Evolutionary conservation across 2,113 vertebrate genomes (phyloP), one percentile per base, ranked within the genome.

Genomic region (Anolis carolinensis): DNA sequence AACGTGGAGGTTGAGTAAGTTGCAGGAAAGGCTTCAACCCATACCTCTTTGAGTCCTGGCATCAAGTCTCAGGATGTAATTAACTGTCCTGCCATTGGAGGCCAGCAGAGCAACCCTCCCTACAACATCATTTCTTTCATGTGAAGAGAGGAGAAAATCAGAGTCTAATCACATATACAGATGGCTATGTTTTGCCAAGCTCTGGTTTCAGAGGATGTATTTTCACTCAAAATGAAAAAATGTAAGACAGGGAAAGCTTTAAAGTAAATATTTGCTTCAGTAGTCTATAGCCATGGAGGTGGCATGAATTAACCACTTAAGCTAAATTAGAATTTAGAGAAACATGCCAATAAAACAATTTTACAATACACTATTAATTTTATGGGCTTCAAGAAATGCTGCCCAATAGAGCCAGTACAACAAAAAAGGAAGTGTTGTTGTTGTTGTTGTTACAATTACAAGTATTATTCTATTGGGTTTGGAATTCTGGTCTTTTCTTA

Each of bases 341-440:
- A 94, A 94, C 32, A 70, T 79, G 87, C 88, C 87, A 95, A 93
- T 94, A 94, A 96, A 95, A 94, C 85, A 91, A 75, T 89, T 96
- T 94, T 93, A 91, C 95, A 96, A 95, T 95, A 96, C 90, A 88
- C 88, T 90, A 93, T 96, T 95, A 95, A 95, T 95, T 96, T 96
- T 94, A 96, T 90, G 81, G 89, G 44, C 86, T 94, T 94, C 93
- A 86, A 95, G 91, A 95, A 94, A 94, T 89, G 93, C 92, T 93
- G 90, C 94, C 89, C 92, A 93, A 94, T 89, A 94, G 87, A 95
- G 88, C 87, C 94, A 81, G 91, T 96, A 95, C 90, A 93, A 95
- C 91, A 96, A 95, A 95, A 85, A 92, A 89, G 89, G 90, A 92
- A 92, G 14, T 16, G 10, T 55, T 55, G 14, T 59, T 59, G 16